These are phyloP conservation scores for Enteromius treurensis DNA, from an alignment of 2,797 vertebrate genomes.

Conservation along the genomic window DNA sequence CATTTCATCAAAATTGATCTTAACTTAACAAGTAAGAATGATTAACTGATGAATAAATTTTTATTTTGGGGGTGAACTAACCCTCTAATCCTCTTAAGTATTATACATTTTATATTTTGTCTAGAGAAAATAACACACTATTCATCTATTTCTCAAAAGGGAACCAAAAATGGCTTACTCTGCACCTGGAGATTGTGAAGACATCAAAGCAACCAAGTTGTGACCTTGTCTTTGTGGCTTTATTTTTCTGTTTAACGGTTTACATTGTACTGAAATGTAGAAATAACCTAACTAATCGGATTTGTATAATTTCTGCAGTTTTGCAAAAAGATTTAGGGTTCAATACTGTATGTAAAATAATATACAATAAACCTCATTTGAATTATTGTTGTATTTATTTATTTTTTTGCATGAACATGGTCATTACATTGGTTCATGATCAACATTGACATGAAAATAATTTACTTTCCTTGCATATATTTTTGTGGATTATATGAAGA, in stretches of 20 bases:
- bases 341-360: constrained; percentile 12
- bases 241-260: background rate
- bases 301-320: background rate
- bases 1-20: too few relatives aligned
- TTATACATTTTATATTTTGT: background rate
- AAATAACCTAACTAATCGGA: background rate
- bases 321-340: background rate
- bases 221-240: constrained; percentile 38
- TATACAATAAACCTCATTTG: constrained; percentile 10
- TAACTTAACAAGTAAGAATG: background rate
- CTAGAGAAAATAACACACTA: background rate
- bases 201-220: constrained; percentile 58
- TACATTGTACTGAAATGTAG: background rate
- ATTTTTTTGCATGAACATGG: background rate
- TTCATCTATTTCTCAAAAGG: background rate
- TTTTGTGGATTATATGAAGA: background rate
- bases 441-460: background rate
- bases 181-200: constrained; percentile 11
- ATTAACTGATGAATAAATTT: background rate
- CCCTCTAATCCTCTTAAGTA: background rate
- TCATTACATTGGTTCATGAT: constrained; percentile 22
- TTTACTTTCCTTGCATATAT: background rate
- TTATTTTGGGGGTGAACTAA: background rate
- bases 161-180: constrained; percentile 4
- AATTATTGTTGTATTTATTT: constrained; percentile 27